Percentiles rank a stretch among this genome's conserved stretches.
Conservation (phyloP, 2,888 invertebrate species). For the Ischnura elegans region DNA sequence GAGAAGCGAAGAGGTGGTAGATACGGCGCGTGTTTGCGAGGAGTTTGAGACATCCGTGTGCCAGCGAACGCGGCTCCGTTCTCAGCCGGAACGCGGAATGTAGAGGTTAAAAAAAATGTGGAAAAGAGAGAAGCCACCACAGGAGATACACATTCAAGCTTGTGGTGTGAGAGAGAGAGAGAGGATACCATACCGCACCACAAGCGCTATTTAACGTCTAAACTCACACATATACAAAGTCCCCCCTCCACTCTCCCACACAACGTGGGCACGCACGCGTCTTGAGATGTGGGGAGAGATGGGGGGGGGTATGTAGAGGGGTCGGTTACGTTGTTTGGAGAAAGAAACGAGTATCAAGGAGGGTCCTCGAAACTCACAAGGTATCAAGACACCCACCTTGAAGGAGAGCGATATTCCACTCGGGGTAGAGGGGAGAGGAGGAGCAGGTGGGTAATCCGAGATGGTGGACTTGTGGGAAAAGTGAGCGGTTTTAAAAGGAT, state of each 20-base stretch:
- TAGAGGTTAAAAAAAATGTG: neutral
- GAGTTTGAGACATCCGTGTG: neutral
- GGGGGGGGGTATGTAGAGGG: neutral
- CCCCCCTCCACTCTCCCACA: neutral
- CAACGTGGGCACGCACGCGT: neutral
- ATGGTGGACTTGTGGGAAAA: conserved; percentile 35
- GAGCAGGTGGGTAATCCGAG: conserved; percentile 29
- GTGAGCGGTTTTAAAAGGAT: neutral
- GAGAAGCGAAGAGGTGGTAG: neutral
- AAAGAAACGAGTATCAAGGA: neutral
- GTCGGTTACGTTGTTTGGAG: neutral
- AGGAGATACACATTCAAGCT: no score
- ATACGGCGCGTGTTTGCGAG: neutral
- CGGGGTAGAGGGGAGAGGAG: neutral
- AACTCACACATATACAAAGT: neutral
- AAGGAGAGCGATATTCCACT: conserved; percentile 21
- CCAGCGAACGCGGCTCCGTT: conserved; percentile 28
- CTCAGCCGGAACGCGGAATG: conserved; percentile 40
- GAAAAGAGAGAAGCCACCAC: neutral
- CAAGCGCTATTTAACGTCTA: conserved; percentile 19
- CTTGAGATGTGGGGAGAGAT: neutral
- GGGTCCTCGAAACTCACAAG: conserved; percentile 43
- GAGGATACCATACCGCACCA: neutral
- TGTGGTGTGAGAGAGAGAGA: no score
- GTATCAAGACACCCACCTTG: conserved; percentile 46